phyloP scores from a whole-genome alignment of 1,140 invertebrate species.

The Hermatobates lingyangjiaoensis region DNA sequence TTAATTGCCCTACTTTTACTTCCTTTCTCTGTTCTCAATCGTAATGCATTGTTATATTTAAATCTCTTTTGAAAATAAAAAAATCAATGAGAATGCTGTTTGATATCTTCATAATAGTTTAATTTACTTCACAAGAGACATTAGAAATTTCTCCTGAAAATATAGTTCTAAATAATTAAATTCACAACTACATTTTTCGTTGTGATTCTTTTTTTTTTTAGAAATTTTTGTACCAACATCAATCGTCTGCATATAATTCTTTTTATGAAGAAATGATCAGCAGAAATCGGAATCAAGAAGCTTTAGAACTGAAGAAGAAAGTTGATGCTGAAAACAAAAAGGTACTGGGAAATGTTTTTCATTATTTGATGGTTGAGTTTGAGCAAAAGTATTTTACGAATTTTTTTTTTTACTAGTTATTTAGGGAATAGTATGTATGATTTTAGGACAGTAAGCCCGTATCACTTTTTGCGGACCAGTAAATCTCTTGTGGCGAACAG shows the following conservation, averaged over 20 bases:
- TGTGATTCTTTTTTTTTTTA: slow-evolving; percentile 18
- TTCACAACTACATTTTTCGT: neutral
- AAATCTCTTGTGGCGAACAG: neutral
- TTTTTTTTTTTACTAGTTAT: neutral
- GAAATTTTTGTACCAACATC: slow-evolving; percentile 47
- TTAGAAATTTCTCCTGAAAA: neutral
- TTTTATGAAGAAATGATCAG: slow-evolving; percentile 70
- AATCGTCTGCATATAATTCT: slow-evolving; percentile 49
- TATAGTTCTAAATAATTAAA: neutral
- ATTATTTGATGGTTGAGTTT: too few species aligned
- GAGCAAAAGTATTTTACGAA: neutral
- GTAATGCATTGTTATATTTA: neutral
- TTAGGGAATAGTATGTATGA: neutral
- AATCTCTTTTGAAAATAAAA: neutral
- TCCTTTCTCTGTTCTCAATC: neutral
- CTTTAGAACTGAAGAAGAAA: slow-evolving; percentile 35
- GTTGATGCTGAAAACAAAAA: slow-evolving; percentile 39
- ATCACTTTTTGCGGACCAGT: neutral
- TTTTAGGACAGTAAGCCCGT: neutral
- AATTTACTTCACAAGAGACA: neutral
- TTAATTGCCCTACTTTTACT: too few species aligned
- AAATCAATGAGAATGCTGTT: too few species aligned
- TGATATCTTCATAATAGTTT: too few species aligned
- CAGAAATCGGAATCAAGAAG: slow-evolving; percentile 36
- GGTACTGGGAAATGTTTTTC: too few species aligned